Conservation (phyloP, 2,888 invertebrate species). For the Agrotis ipsilon region DNA sequence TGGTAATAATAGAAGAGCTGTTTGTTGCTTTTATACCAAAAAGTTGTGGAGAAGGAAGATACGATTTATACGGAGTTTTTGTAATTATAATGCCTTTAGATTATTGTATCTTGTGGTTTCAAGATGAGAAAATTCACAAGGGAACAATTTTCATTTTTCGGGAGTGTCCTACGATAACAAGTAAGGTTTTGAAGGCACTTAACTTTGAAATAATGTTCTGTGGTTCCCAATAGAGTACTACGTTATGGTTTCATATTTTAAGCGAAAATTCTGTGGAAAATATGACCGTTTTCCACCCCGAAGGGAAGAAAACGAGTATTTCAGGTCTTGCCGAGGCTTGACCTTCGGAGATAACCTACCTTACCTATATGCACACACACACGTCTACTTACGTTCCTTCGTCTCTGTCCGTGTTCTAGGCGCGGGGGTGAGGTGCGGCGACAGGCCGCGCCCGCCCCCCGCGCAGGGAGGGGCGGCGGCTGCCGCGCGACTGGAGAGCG, state of each 20-base stretch:
- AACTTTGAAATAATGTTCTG: conserved; percentile 28
- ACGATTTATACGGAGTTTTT: conserved; percentile 26
- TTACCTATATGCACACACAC: no score
- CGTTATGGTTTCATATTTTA: neutral
- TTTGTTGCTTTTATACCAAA: conserved; percentile 21
- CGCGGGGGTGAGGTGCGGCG: no score
- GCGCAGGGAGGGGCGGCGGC: no score
- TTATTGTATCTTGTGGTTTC: conserved; percentile 42
- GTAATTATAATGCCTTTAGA: conserved; percentile 21
- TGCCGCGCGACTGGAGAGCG: no score
- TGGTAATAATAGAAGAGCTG: conserved; percentile 48
- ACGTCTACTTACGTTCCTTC: no score
- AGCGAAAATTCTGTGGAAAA: neutral
- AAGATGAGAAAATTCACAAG: conserved; percentile 36
- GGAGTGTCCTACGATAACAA: conserved; percentile 26
- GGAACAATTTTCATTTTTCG: conserved; percentile 26
- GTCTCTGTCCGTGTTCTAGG: no score
- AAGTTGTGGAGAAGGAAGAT: conserved; percentile 35
- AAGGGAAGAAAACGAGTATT: no score
- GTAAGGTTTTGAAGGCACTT: conserved; percentile 29
- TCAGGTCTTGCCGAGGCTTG: no score
- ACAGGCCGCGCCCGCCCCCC: no score
- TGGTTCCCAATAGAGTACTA: conserved; percentile 25
- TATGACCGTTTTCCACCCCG: no score
- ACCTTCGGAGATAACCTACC: no score